Evolutionary conservation across 2,797 vertebrate species (phyloP).

Genomic region (Coranthus polyacanthus): DNA sequence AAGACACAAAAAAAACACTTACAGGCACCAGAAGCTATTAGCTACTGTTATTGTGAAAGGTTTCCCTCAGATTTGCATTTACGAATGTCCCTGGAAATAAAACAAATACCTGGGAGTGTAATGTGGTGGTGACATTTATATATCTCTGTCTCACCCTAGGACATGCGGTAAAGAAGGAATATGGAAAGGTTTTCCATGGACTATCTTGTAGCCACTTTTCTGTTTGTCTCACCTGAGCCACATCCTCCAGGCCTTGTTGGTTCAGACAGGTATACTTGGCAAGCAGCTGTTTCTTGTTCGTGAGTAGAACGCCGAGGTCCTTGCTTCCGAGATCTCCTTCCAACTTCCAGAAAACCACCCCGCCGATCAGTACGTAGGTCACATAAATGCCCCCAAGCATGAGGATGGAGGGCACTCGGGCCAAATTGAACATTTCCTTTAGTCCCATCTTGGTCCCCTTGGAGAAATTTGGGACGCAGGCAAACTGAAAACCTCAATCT

Average conservation of each 20-base stretch:
- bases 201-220: neutral
- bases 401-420: conserved; percentile 79
- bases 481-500: neutral
- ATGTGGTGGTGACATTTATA: neutral
- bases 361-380: conserved; percentile 82
- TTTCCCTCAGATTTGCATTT: neutral
- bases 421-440: conserved; percentile 53
- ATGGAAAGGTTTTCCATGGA: neutral
- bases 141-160: too few species aligned
- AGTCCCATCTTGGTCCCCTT: conserved; percentile 47
- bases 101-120: neutral
- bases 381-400: conserved; percentile 77
- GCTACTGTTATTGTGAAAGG: neutral
- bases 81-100: neutral
- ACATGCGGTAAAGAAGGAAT: too few species aligned
- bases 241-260: conserved; percentile 66
- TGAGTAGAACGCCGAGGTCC: conserved; percentile 53
- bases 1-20: neutral
- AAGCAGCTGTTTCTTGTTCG: conserved; percentile 62
- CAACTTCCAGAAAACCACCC: conserved; percentile 84
- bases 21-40: neutral
- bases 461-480: neutral
- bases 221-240: conserved; percentile 77
- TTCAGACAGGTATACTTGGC: conserved; percentile 76
- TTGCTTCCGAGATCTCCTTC: conserved; percentile 74